Evolutionary conservation across 2,888 invertebrate genomes (phyloP), one percentile per base, ranked within the genome.

Genomic region (Azorinus chamasolen): DNA sequence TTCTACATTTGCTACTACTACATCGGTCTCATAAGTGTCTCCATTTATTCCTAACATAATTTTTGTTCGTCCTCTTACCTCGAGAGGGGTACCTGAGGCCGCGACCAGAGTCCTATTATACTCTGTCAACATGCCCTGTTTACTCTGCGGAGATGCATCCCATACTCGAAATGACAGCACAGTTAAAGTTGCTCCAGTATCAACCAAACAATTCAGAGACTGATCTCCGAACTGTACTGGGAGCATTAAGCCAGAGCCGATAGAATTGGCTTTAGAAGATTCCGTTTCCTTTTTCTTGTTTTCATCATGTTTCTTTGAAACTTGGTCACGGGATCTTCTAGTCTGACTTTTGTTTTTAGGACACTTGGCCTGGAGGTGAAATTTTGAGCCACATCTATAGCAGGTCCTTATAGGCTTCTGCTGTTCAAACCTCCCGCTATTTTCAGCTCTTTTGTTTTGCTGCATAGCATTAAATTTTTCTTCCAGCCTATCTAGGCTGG

Each of bases 1-100:
- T 20, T 59, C 58, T 1, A 69, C 46, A 37, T 69, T 61, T 10
- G 69, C 69, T 3, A 63, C 51, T n/a, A 51, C 18, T 20, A 53
- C 63, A 8, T 63, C 53, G 14, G 41, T n/a, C n/a, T n/a, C n/a
- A n/a, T n/a, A n/a, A n/a, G n/a, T n/a, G n/a, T n/a, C n/a, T n/a
- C n/a, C n/a, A n/a, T n/a, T n/a, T n/a, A n/a, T n/a, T n/a, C n/a
- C n/a, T n/a, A n/a, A n/a, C n/a, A n/a, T n/a, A n/a, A 51, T 25
- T 20, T 8, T 20, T 22, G 51, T 22, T 51, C 24, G 20, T 4
- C 51, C 51, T 51, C 22, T 51, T 5, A 51, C 51, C 16, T 51
- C 16, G 16, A 51, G 24, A 24, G 14, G 51, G 25, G 18, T 24
- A 6, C 51, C 51, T 10, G 51, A 51, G 25, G 51, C 51, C 22